These are phyloP conservation scores for Crossaster papposus DNA, from an alignment of 53 echinoderm and acorn worm genomes.

Conservation along the genomic window DNA sequence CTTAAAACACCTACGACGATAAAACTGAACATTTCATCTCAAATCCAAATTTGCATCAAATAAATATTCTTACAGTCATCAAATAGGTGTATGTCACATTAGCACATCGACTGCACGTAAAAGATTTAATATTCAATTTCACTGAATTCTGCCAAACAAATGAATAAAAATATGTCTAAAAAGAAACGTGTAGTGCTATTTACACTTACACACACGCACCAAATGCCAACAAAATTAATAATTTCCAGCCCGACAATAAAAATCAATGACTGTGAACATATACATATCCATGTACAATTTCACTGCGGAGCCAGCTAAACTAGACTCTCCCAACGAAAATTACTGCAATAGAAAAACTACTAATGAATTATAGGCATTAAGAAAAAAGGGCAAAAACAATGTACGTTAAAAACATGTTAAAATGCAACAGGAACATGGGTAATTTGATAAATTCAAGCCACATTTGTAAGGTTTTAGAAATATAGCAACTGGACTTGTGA, in stretches of 20 bases:
- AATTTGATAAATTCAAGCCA: neutral
- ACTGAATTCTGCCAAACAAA: neutral
- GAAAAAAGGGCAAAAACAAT: neutral
- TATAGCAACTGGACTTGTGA: neutral
- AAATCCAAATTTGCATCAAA: no score
- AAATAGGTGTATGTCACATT: no score
- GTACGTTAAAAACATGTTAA: neutral
- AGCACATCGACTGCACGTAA: neutral
- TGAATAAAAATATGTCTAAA: neutral
- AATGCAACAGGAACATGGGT: neutral
- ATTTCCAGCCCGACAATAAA: neutral
- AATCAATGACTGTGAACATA: conserved; percentile 11
- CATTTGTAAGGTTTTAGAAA: neutral
- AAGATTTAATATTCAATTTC: neutral
- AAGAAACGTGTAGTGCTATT: neutral
- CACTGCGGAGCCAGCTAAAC: neutral
- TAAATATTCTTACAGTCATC: no score
- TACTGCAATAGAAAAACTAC: neutral
- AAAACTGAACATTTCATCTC: neutral
- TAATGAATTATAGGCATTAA: neutral
- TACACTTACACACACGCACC: neutral
- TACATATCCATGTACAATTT: neutral
- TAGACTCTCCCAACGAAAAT: neutral
- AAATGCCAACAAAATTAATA: conserved; percentile 12
- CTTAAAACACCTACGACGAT: neutral